A percentile compares a stretch with the other conserved stretches of the same genome.
phyloP scores from a whole-genome alignment of 2,888 invertebrate species.

The Octonoba sinensis region DNA sequence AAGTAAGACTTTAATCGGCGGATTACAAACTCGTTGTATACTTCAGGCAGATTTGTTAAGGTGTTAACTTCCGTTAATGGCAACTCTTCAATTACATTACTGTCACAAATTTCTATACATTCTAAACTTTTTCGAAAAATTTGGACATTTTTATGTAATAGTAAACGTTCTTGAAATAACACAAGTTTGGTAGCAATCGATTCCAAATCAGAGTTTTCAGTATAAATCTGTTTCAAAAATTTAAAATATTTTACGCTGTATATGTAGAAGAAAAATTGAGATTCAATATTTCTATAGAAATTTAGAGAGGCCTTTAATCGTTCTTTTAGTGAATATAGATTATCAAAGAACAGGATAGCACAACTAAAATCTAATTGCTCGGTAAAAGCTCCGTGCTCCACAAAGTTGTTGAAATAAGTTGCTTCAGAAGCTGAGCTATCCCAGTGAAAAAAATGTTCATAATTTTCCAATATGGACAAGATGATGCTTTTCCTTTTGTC shows the following conservation, averaged over 20 bases:
- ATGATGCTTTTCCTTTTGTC: too few species aligned
- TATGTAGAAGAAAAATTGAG: neutral
- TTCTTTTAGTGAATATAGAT: neutral
- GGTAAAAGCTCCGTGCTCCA: neutral
- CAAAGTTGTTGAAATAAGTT: neutral
- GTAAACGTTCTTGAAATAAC: neutral
- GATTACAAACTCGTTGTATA: constrained; percentile 28
- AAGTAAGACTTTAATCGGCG: constrained; percentile 20
- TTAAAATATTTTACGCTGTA: neutral
- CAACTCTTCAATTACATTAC: neutral
- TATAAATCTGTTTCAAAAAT: too few species aligned
- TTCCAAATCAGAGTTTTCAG: neutral
- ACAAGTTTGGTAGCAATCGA: neutral
- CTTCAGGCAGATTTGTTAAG: constrained; percentile 19
- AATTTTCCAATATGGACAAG: too few species aligned
- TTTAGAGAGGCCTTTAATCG: neutral
- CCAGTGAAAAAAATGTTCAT: too few species aligned
- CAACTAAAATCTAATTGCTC: neutral
- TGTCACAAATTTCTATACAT: neutral
- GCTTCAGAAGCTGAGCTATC: too few species aligned
- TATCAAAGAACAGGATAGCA: neutral
- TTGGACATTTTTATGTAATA: neutral
- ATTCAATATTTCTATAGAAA: neutral
- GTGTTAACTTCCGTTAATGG: neutral
- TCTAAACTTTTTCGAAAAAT: neutral